These are phyloP conservation scores for Pangasius sanitwongsei DNA, from an alignment of 2,797 vertebrate species.

Conservation along the genomic window DNA sequence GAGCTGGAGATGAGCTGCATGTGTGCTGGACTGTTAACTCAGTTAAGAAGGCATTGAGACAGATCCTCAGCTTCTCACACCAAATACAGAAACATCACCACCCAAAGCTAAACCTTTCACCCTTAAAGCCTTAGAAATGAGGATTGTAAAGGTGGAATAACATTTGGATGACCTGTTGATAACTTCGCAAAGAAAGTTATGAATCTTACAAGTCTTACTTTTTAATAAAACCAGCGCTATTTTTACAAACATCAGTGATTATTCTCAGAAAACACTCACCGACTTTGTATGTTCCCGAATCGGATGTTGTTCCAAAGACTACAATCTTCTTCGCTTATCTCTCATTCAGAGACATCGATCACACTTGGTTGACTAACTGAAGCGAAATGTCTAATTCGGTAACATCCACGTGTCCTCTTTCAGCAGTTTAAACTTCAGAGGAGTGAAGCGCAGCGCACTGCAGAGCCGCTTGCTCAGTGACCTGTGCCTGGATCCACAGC, in stretches of 20 bases:
- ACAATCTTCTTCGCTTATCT: background rate
- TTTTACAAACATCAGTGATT: background rate
- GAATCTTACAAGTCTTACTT: background rate
- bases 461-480: background rate
- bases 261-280: constrained; percentile 18
- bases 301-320: background rate
- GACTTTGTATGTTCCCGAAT: background rate
- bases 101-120: background rate
- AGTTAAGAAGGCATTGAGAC: too few relatives aligned
- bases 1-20: background rate
- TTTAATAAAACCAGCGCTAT: background rate
- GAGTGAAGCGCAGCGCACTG: background rate
- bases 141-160: background rate
- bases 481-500: background rate
- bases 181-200: background rate
- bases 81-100: background rate
- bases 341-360: background rate
- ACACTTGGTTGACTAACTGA: background rate
- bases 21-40: too few relatives aligned
- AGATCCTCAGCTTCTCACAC: background rate
- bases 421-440: background rate
- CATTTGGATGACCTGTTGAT: background rate
- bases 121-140: background rate
- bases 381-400: background rate
- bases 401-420: background rate